Conservation (phyloP, 1,140 invertebrate genomes). For the Sycobia sp. region DNA sequence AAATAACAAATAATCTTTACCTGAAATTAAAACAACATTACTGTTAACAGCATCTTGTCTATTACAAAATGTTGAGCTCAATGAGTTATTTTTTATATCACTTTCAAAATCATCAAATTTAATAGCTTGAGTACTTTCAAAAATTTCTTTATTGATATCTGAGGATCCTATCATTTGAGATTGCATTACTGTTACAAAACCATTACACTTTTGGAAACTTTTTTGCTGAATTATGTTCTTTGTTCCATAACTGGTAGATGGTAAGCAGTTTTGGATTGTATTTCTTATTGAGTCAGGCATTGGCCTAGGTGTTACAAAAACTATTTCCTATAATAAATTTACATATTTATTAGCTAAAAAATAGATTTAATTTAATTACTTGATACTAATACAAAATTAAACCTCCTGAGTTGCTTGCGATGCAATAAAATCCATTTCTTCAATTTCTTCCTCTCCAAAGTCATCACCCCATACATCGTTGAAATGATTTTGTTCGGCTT, state of each 20-base stretch:
- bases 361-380: not conserved
- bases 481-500: not conserved
- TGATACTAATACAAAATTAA: conserved; percentile 13
- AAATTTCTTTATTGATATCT: conserved; percentile 20
- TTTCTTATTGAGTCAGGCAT: not conserved
- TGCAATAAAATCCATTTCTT: conserved; percentile 51
- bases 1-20: conserved; percentile 28
- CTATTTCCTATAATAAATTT: not conserved
- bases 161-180: conserved; percentile 37
- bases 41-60: not conserved
- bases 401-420: conserved; percentile 48
- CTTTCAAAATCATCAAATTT: conserved; percentile 34
- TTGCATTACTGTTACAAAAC: not conserved
- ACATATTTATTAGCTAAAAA: not conserved
- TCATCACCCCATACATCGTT: conserved; percentile 50
- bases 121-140: conserved; percentile 28
- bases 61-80: conserved; percentile 47
- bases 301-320: conserved; percentile 12
- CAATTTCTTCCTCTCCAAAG: conserved; percentile 49
- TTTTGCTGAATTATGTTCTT: not conserved
- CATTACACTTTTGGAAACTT: not conserved
- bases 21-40: conserved; percentile 34
- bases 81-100: conserved; percentile 25
- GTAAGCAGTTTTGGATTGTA: not conserved
- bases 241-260: conserved; percentile 19